Evolutionary conservation across 2,888 invertebrate genomes (phyloP).

Genomic region (Odontocolon sp.): DNA sequence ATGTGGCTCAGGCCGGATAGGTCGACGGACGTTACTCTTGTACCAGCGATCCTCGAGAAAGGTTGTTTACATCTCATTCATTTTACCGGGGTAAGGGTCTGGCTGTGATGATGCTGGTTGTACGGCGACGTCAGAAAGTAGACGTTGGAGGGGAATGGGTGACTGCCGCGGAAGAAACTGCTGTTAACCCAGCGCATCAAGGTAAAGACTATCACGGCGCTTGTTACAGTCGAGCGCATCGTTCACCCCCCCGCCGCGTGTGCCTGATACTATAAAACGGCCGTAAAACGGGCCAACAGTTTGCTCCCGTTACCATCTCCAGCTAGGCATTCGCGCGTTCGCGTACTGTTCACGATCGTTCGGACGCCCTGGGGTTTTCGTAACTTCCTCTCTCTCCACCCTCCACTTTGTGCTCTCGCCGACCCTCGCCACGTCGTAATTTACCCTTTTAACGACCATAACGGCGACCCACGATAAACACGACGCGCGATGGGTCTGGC

Average conservation of each 20-base stretch:
- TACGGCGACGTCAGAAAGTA: slow-evolving; percentile 10
- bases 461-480: slow-evolving; percentile 54
- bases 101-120: too few relatives aligned
- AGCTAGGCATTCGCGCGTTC: neutral
- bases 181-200: slow-evolving; percentile 61
- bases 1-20: too few relatives aligned
- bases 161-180: slow-evolving; percentile 39
- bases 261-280: slow-evolving; percentile 58
- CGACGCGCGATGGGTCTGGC: slow-evolving; percentile 22
- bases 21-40: too few relatives aligned
- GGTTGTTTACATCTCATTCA: slow-evolving; percentile 71
- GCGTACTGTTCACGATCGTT: slow-evolving; percentile 13
- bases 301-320: slow-evolving; percentile 44
- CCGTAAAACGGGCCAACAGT: slow-evolving; percentile 51
- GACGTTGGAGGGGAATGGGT: neutral
- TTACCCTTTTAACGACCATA: slow-evolving; percentile 58
- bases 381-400: neutral
- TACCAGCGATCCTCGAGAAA: slow-evolving; percentile 49
- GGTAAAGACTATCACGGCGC: slow-evolving; percentile 56
- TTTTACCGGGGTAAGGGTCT: slow-evolving; percentile 58
- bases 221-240: slow-evolving; percentile 45
- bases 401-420: slow-evolving; percentile 16
- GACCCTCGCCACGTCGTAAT: slow-evolving; percentile 55
- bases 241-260: neutral
- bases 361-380: slow-evolving; percentile 29